Evolutionary conservation across 2,888 invertebrate genomes (phyloP).

Genomic region (Clivina fossor): DNA sequence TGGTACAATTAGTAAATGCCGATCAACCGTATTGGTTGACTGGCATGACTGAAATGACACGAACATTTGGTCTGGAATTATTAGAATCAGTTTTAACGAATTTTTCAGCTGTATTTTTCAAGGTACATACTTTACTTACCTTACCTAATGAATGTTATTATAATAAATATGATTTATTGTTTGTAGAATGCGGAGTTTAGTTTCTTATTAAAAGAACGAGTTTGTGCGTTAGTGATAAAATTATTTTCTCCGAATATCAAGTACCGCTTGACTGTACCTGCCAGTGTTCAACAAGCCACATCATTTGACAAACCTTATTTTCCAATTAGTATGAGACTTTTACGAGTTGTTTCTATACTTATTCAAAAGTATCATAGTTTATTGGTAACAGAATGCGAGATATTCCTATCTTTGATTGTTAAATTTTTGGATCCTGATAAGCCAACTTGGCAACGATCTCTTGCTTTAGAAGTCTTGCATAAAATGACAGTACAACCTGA

Average conservation of each 20-base stretch:
- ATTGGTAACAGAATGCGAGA: constrained; percentile 97
- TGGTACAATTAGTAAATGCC: constrained; percentile 94
- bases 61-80: constrained; percentile 94
- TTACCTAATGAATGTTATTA: background rate
- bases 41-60: constrained; percentile 95
- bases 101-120: constrained; percentile 82
- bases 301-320: constrained; percentile 90
- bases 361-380: constrained; percentile 91
- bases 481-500: constrained; percentile 89
- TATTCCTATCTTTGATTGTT: constrained; percentile 93
- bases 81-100: constrained; percentile 90
- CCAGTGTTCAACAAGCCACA: constrained; percentile 63
- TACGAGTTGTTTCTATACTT: constrained; percentile 89
- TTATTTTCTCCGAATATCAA: constrained; percentile 99
- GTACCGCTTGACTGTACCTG: constrained; percentile 66
- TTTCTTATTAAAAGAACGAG: constrained; percentile 91
- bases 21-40: constrained; percentile 95
- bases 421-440: constrained; percentile 98
- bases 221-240: constrained; percentile 97
- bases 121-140: constrained; percentile 58
- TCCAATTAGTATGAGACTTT: constrained; percentile 92
- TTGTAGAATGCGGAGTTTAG: constrained; percentile 90
- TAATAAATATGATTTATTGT: constrained; percentile 34
- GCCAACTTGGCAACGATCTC: constrained; percentile 92
- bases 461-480: constrained; percentile 94